Conservation (phyloP, 1,140 invertebrate genomes). For the Drosophila cardini region DNA sequence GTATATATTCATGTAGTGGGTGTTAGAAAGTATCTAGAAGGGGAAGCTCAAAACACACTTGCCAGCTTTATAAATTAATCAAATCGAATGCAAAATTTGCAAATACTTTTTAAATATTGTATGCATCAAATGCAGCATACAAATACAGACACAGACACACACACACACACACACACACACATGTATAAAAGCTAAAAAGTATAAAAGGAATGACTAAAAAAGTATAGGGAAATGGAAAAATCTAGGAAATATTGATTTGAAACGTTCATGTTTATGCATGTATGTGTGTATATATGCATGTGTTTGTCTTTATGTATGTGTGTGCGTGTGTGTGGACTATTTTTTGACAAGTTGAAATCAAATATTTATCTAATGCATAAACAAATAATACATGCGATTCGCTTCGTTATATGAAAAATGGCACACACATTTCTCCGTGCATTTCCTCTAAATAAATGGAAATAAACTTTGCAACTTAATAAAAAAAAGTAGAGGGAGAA, state of each 20-base stretch:
- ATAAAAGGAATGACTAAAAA: slow-evolving; percentile 4
- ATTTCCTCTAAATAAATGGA: slow-evolving; percentile 22
- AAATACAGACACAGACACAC: slow-evolving; percentile 1
- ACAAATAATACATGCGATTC: slow-evolving; percentile 72
- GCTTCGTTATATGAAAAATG: slow-evolving; percentile 27
- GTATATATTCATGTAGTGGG: slow-evolving; percentile 12
- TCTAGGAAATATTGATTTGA: slow-evolving; percentile 69
- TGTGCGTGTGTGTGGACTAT: slow-evolving; percentile 12
- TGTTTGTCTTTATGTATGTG: slow-evolving; percentile 27
- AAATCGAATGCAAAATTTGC: slow-evolving; percentile 74
- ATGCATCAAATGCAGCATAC: slow-evolving; percentile 22
- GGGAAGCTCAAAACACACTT: slow-evolving; percentile 21
- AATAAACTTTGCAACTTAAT: slow-evolving; percentile 74
- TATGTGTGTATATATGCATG: slow-evolving; percentile 13
- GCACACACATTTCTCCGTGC: slow-evolving; percentile 18
- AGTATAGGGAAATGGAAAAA: slow-evolving; percentile 29
- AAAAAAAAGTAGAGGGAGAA: slow-evolving; percentile 34
- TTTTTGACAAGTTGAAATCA: slow-evolving; percentile 61
- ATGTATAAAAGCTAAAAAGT: slow-evolving; percentile 27
- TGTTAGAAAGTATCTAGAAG: neutral
- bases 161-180: neutral
- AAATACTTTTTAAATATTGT: slow-evolving; percentile 62
- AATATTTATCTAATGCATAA: slow-evolving; percentile 76
- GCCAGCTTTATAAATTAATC: slow-evolving; percentile 73
- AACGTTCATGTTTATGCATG: slow-evolving; percentile 33